A percentile compares a stretch with the other conserved stretches of the same genome.
Conservation (phyloP, 2,888 invertebrate genomes). For the Baccha elongata region DNA sequence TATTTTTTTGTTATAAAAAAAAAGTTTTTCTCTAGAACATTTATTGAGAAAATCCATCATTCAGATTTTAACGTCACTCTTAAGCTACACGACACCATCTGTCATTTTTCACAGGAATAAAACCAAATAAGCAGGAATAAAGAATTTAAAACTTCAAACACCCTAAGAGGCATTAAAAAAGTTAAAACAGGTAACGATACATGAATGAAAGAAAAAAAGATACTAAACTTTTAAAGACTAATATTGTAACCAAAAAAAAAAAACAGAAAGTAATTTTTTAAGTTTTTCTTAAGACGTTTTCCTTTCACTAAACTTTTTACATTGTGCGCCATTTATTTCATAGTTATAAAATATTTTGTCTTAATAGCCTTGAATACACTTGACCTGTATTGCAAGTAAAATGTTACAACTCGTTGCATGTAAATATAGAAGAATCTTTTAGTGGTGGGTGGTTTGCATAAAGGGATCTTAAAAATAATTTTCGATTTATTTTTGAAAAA, state of each 20-base stretch:
- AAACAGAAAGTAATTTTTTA: constrained; percentile 5
- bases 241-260: no score
- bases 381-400: constrained; percentile 27
- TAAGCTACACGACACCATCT: background rate
- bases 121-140: background rate
- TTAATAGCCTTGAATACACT: constrained; percentile 22
- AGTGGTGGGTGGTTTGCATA: constrained; percentile 10
- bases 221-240: background rate
- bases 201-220: background rate
- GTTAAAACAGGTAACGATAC: background rate
- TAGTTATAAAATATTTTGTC: constrained; percentile 2
- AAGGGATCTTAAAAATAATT: constrained; percentile 13
- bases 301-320: constrained; percentile 9
- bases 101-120: background rate
- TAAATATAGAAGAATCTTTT: background rate
- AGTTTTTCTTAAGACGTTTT: constrained; percentile 3
- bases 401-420: background rate
- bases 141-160: background rate
- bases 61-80: background rate
- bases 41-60: background rate
- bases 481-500: constrained; percentile 21
- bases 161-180: background rate
- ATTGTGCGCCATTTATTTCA: constrained; percentile 21
- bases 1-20: background rate
- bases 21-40: background rate